A percentile compares a stretch with the other conserved stretches of the same genome.
phyloP scores from a whole-genome alignment of 2,797 vertebrate species.

The Linurgus olivaceus region DNA sequence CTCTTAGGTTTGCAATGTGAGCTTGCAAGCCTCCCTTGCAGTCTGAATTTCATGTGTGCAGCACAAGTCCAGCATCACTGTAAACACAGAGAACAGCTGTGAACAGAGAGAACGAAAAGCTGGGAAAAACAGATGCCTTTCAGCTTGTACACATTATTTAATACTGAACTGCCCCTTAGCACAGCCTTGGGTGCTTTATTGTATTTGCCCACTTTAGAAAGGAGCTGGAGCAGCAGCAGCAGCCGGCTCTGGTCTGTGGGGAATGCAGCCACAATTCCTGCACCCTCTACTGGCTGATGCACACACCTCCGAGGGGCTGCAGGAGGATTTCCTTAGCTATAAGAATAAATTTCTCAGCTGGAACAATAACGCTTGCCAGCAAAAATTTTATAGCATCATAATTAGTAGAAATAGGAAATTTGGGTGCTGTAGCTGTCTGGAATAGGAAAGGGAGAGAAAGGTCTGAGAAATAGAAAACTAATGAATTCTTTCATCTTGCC shows the following conservation, averaged over 20 bases:
- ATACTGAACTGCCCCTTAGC: neutral
- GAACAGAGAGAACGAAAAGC: neutral
- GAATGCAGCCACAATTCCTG: constrained; percentile 16
- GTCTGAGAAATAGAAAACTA: neutral
- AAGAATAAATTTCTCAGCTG: neutral
- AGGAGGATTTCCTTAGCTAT: neutral
- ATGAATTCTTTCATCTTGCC: neutral
- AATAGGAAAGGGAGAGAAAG: neutral
- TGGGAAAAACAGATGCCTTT: neutral
- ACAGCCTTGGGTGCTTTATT: neutral
- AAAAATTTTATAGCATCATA: neutral
- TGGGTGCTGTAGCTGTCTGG: neutral
- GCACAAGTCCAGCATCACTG: neutral
- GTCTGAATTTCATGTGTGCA: neutral
- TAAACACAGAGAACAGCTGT: neutral
- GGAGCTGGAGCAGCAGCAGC: neutral
- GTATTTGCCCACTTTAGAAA: neutral
- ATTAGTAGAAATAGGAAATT: neutral
- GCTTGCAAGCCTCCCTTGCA: neutral
- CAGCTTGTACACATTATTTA: neutral
- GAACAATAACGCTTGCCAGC: neutral
- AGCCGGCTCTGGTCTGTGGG: neutral
- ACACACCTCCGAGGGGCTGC: neutral
- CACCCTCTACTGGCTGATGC: constrained; percentile 63
- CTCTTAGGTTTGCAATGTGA: fast-evolving